These are phyloP conservation scores for Delia radicum DNA, from an alignment of 1,140 invertebrate species.

Conservation along the genomic window DNA sequence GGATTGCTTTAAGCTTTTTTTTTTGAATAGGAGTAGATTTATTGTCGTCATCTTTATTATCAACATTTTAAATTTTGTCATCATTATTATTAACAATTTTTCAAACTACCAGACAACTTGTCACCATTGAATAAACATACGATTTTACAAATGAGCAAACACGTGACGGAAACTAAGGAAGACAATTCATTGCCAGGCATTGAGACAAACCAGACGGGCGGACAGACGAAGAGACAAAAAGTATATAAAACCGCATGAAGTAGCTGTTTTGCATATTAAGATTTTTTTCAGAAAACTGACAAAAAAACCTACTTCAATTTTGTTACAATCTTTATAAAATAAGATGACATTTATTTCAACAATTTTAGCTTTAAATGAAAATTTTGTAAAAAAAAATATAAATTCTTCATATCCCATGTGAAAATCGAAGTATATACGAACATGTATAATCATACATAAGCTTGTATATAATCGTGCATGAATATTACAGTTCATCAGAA, in stretches of 20 bases:
- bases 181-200: background rate
- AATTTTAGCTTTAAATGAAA: too few species aligned
- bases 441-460: too few species aligned
- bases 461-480: too few species aligned
- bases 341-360: too few species aligned
- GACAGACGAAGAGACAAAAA: background rate
- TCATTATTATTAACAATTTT: slow-evolving; percentile 51
- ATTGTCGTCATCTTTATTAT: background rate
- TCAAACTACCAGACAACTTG: slow-evolving; percentile 50
- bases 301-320: background rate
- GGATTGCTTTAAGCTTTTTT: too few species aligned
- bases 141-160: slow-evolving; percentile 53
- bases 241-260: background rate
- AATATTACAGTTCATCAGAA: too few species aligned
- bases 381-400: too few species aligned
- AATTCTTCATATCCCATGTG: too few species aligned
- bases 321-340: background rate
- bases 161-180: slow-evolving; percentile 41
- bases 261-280: background rate
- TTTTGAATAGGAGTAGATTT: too few species aligned
- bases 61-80: background rate
- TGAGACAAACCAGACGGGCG: background rate
- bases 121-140: slow-evolving; percentile 51
- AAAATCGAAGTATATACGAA: too few species aligned
- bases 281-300: background rate